Conservation (phyloP, 64 coral and sea anemone genomes). For the Platygyra sinensis region DNA sequence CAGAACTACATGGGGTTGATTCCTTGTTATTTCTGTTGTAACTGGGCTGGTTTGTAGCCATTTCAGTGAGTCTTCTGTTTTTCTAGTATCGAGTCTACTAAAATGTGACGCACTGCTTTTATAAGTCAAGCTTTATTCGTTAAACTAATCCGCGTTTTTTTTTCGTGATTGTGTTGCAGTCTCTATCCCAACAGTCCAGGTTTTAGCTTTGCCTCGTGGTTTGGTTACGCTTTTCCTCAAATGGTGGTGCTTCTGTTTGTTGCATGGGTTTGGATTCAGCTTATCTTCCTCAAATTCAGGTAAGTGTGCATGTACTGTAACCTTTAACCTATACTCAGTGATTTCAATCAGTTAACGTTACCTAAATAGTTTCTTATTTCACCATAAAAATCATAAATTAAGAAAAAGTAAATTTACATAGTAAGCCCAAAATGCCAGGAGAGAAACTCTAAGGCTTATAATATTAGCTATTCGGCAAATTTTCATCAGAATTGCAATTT, state of each 20-base stretch:
- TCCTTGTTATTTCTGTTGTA: too few relatives aligned
- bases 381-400: too few relatives aligned
- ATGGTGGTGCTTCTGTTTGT: conserved; percentile 88
- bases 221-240: conserved; percentile 92
- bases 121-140: background rate
- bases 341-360: background rate
- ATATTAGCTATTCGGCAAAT: too few relatives aligned
- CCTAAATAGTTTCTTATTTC: background rate
- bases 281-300: conserved; percentile 71
- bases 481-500: too few relatives aligned
- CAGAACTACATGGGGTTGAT: too few relatives aligned
- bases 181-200: conserved; percentile 81
- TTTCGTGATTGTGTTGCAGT: conserved; percentile 25
- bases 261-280: conserved; percentile 85
- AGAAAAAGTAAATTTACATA: too few relatives aligned
- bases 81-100: too few relatives aligned
- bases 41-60: too few relatives aligned
- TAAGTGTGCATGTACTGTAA: background rate
- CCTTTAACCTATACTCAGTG: background rate
- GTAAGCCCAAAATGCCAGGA: too few relatives aligned
- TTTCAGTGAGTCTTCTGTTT: too few relatives aligned
- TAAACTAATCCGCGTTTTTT: background rate
- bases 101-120: too few relatives aligned
- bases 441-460: too few relatives aligned
- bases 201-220: conserved; percentile 94